Base-by-base conservation (phyloP, 2,888 invertebrate species). In the Helleia helle region DNA sequence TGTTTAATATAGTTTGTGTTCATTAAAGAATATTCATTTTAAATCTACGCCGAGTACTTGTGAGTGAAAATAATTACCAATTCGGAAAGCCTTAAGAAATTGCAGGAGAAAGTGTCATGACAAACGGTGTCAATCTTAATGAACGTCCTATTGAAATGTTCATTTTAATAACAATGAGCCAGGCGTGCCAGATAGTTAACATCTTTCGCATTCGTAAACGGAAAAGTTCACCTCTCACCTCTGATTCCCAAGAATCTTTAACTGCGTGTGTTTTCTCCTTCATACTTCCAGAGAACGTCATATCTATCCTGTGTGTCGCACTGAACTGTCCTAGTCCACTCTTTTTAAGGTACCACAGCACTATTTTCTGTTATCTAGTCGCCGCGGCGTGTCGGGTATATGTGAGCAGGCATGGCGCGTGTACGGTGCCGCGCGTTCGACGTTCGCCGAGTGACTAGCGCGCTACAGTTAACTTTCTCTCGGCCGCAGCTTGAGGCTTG, bases 401-500 rank as follows among this genome's bases (percentile, higher is more conserved):
- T 22, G 44, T 42, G 49, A 46, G 34, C 49, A 52, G 44, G 55
- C 50, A 49, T 52, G 57, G 55, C 51, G 43, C 55, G 52, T 47
- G 65, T 63, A 49, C 54, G 56, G 54, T 50, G 44, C 54, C 51
- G 50, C 60, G 56, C 55, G 49, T 55, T 61, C 52, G 51, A 42
- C 42, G 39, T 51, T 42, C 46, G 57, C 65, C 65, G 67, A 76
- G 75, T 73, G 77, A 79, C 63, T 68, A 81, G 77, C 74, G 76
- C 74, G 75, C 76, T 69, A 84, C 85, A 75, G 85, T 84, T 83
- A 86, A 86, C 86, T 86, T 86, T 86, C 86, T 83, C 83, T 71
- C 65, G 56, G 11, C 13, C 9, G 22, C 29, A 12, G 22, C 38
- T 24, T 18, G 31, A 24, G 36, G 65, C 59, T 68, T 72, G 66